phyloP scores from a whole-genome alignment of 2,797 vertebrate species.

The Capromys pilorides region DNA sequence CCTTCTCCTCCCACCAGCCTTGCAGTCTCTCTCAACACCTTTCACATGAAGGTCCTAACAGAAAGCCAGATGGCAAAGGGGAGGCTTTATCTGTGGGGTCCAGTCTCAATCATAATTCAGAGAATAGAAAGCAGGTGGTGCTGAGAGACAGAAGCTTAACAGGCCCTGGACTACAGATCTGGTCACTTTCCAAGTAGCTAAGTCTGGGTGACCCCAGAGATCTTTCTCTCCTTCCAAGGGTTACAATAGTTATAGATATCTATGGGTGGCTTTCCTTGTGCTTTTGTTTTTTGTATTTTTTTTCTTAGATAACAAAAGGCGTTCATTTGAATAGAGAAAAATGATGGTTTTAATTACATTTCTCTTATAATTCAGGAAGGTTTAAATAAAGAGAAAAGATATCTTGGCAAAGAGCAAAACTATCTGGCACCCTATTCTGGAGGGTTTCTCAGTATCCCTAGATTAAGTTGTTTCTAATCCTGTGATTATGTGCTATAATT shows the following conservation, averaged over 20 bases:
- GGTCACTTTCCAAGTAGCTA: conserved; percentile 8
- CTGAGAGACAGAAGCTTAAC: conserved; percentile 11
- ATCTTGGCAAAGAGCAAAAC: conserved; percentile 53
- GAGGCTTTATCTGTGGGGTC: background rate
- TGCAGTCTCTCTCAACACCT: background rate
- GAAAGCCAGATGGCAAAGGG: conserved; percentile 45
- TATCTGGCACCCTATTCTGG: conserved; percentile 45
- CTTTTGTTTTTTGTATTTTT: background rate
- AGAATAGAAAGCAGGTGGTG: background rate
- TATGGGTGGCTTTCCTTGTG: background rate
- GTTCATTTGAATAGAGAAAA: conserved; percentile 48
- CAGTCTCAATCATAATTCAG: conserved; percentile 15
- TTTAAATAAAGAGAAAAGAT: conserved; percentile 56
- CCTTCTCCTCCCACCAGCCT: background rate
- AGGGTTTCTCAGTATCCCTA: conserved; percentile 39
- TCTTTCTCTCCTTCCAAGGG: background rate
- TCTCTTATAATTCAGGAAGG: conserved; percentile 49
- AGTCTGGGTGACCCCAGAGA: background rate
- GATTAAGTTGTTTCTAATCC: conserved; percentile 27
- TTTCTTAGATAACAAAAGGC: conserved; percentile 29
- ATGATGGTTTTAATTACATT: conserved; percentile 57
- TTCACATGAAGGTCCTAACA: conserved; percentile 45
- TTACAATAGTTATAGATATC: background rate
- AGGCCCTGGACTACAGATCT: background rate
- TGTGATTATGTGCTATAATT: background rate